A percentile compares a stretch with the other conserved stretches of the same genome.
Conservation (phyloP, 2,888 invertebrate genomes). For the Poecilus cupreus region DNA sequence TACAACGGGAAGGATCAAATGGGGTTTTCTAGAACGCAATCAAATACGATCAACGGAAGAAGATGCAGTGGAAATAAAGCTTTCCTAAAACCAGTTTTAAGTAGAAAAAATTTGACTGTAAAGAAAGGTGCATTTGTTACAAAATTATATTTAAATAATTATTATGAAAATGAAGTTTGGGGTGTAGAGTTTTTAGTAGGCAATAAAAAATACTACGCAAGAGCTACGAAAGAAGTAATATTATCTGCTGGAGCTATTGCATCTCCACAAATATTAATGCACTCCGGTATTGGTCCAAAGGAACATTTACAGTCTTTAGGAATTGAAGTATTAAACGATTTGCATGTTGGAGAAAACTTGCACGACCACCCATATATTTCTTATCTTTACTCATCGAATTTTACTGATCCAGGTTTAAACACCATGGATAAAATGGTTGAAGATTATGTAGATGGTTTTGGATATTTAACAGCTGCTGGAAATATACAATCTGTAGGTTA, state of each 20-base stretch:
- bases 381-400: background rate
- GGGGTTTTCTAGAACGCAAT: conserved; percentile 79
- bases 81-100: conserved; percentile 76
- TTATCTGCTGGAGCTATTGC: conserved; percentile 37
- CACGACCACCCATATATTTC: conserved; percentile 7
- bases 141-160: conserved; percentile 66
- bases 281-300: conserved; percentile 46
- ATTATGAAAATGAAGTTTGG: conserved; percentile 75
- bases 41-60: conserved; percentile 78
- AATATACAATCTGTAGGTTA: conserved; percentile 12
- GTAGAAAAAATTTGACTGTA: conserved; percentile 77
- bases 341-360: conserved; percentile 46
- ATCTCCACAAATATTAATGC: conserved; percentile 39
- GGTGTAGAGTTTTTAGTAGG: conserved; percentile 79
- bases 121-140: conserved; percentile 68
- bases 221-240: conserved; percentile 28
- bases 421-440: conserved; percentile 61
- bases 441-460: conserved; percentile 14
- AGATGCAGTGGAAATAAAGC: conserved; percentile 80
- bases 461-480: conserved; percentile 6
- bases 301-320: conserved; percentile 2
- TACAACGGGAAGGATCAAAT: conserved; percentile 67
- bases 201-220: conserved; percentile 67
- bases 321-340: conserved; percentile 58
- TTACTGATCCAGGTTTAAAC: conserved; percentile 11